phyloP scores from a whole-genome alignment of 23 tunicate species.

The Trididemnum miniatum region DNA sequence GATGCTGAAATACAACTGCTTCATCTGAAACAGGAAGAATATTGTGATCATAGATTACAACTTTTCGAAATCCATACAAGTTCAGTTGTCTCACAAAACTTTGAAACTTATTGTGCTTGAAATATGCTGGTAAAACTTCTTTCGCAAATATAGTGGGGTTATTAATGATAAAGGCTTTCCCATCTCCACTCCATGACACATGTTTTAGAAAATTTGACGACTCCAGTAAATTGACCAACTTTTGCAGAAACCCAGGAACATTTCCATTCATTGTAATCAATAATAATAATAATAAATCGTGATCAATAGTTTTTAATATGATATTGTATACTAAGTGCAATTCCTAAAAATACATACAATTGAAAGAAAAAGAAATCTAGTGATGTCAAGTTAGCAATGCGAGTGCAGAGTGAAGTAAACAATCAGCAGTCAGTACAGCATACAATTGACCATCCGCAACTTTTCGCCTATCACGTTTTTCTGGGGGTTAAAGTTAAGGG shows the following conservation, averaged over 20 bases:
- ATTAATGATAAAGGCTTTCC: constrained; percentile 68
- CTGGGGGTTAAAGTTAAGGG: too few relatives aligned
- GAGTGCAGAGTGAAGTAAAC: too few relatives aligned
- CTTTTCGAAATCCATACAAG: constrained; percentile 89
- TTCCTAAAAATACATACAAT: too few relatives aligned
- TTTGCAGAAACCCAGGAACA: constrained; percentile 63
- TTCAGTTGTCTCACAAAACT: constrained; percentile 90
- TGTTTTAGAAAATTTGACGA: constrained; percentile 45
- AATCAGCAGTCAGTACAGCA: too few relatives aligned
- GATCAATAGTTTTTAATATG: too few relatives aligned
- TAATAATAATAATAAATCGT: too few relatives aligned
- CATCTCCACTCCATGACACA: constrained; percentile 85
- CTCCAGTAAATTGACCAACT: constrained; percentile 54
- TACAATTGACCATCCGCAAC: too few relatives aligned
- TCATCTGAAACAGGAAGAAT: constrained; percentile 11
- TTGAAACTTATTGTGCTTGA: constrained; percentile 92
- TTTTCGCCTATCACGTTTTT: too few relatives aligned
- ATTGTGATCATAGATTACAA: constrained; percentile 33
- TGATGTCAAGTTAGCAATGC: too few relatives aligned
- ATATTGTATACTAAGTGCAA: too few relatives aligned
- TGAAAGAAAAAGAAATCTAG: too few relatives aligned
- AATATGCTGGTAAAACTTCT: constrained; percentile 79
- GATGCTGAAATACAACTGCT: constrained; percentile 71
- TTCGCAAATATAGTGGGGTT: constrained; percentile 78
- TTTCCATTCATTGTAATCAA: too few relatives aligned